These are phyloP conservation scores for Drosophila birchii DNA, from an alignment of 2,888 invertebrate species.

Conservation along the genomic window DNA sequence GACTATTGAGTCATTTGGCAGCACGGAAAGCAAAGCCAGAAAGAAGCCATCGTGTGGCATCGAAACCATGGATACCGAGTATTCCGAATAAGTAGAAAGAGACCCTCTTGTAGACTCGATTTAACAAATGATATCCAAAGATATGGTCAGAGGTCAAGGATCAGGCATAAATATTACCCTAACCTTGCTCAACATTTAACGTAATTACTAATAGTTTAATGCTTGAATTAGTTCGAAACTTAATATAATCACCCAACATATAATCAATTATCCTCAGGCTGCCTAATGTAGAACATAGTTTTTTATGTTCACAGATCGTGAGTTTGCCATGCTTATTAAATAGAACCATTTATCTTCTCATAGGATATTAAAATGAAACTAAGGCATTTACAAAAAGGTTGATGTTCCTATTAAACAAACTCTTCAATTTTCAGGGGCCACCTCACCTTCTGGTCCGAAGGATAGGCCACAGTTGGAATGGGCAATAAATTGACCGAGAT, in stretches of 20 bases:
- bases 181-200: not conserved
- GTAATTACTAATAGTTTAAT: slow-evolving; percentile 1
- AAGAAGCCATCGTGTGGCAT: slow-evolving; percentile 4
- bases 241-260: not conserved
- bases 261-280: slow-evolving; percentile 1
- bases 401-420: slow-evolving; percentile 2
- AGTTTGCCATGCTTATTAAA: not conserved
- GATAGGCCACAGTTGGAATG: slow-evolving; percentile 2
- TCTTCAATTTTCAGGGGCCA: not conserved
- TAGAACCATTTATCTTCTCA: not conserved
- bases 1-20: slow-evolving; percentile 74
- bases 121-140: not conserved
- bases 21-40: slow-evolving; percentile 29
- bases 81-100: not conserved
- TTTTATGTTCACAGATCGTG: slow-evolving; percentile 6
- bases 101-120: not conserved
- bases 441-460: not conserved
- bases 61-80: slow-evolving; percentile 13
- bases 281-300: not conserved
- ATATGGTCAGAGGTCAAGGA: not conserved
- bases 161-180: not conserved
- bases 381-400: slow-evolving; percentile 1
- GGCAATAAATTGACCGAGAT: slow-evolving; percentile 74
- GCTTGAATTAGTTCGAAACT: not conserved
- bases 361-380: not conserved